Evolutionary conservation across 2,888 invertebrate genomes (phyloP).

Genomic region (Eupithecia pulchellata): DNA sequence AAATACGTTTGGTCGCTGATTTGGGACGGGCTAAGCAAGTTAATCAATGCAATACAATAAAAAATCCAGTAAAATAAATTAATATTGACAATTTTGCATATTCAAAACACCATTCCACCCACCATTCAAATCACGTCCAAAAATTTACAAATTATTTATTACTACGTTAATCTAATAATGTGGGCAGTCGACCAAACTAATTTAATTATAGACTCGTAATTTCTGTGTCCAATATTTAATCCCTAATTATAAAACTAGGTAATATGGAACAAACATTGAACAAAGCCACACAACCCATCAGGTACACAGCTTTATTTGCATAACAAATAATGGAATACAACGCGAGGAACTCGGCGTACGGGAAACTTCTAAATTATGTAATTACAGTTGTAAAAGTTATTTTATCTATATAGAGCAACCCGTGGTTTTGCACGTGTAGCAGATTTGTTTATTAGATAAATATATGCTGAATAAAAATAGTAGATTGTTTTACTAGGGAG

Average conservation of each 20-base stretch:
- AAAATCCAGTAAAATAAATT: neutral
- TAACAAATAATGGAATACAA: constrained; percentile 47
- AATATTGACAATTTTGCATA: neutral
- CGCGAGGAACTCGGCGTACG: constrained; percentile 36
- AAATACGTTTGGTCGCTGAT: no score
- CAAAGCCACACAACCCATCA: constrained; percentile 43
- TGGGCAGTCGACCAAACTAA: constrained; percentile 2
- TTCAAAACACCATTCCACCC: neutral
- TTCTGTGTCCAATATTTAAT: constrained; percentile 23
- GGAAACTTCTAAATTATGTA: constrained; percentile 46
- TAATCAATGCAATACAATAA: neutral
- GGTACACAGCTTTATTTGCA: constrained; percentile 43
- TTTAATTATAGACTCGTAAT: constrained; percentile 22
- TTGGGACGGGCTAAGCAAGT: no score
- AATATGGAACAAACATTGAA: constrained; percentile 40
- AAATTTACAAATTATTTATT: neutral
- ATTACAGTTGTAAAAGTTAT: constrained; percentile 43
- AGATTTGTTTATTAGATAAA: neutral
- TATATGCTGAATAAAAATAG: neutral
- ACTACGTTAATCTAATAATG: neutral
- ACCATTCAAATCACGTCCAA: neutral
- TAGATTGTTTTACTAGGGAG: no score
- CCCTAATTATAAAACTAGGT: constrained; percentile 30
- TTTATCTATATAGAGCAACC: constrained; percentile 33
- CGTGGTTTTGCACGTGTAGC: neutral